These are phyloP conservation scores for Ailurus styani DNA, from an alignment of 2,113 vertebrate genomes.

Conservation along the genomic window DNA sequence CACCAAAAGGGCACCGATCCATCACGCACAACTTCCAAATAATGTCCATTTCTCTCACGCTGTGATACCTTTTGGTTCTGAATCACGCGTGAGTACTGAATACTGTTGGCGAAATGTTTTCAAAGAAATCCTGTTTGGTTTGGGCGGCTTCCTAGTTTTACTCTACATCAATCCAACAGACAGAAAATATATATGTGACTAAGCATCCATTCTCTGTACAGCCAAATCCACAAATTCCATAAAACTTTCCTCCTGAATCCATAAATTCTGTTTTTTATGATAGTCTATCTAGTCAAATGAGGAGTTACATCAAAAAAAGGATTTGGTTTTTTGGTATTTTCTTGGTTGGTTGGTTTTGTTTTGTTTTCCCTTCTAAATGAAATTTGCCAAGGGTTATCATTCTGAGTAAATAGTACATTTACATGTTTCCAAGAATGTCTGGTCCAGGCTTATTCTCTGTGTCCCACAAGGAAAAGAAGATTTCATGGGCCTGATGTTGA, in stretches of 20 bases:
- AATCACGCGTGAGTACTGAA: neutral
- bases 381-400: neutral
- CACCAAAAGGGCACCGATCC: neutral
- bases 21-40: neutral
- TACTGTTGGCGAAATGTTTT: neutral
- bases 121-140: neutral
- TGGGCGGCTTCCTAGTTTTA: neutral
- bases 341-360: too few relatives aligned
- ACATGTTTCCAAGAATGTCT: neutral
- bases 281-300: neutral
- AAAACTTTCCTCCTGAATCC: neutral
- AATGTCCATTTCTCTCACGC: neutral
- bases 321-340: neutral
- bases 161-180: neutral
- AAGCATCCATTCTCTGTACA: neutral
- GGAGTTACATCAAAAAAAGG: neutral
- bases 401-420: neutral
- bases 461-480: neutral
- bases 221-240: neutral
- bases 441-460: neutral
- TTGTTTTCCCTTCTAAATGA: neutral
- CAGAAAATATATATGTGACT: neutral
- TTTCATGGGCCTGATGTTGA: rapidly evolving
- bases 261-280: neutral
- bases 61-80: neutral